phyloP scores from a whole-genome alignment of 1,140 invertebrate genomes.

The Drosophila quadrilineata region DNA sequence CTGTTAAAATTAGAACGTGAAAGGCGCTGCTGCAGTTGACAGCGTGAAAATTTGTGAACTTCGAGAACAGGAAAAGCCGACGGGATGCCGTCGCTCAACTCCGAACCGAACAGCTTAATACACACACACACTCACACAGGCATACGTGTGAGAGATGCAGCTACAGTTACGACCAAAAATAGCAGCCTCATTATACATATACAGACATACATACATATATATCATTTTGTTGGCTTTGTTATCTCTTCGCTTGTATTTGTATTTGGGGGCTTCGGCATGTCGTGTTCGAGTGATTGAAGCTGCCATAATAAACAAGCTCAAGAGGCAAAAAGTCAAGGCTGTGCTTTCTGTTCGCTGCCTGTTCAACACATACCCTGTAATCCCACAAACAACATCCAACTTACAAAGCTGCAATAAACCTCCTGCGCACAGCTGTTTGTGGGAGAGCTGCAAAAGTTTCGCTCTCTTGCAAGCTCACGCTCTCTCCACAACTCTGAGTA shows the following conservation, averaged over 20 bases:
- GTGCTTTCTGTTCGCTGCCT: no score
- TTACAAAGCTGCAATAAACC: no score
- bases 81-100: constrained; percentile 53
- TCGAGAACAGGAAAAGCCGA: constrained; percentile 65
- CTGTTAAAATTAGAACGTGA: constrained; percentile 71
- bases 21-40: constrained; percentile 71
- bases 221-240: background rate
- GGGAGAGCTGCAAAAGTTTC: no score
- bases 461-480: no score
- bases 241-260: constrained; percentile 2
- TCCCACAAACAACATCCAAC: no score
- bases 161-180: constrained; percentile 27
- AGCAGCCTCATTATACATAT: constrained; percentile 2
- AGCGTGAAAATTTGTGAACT: constrained; percentile 76
- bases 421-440: no score
- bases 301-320: constrained; percentile 42
- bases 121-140: constrained; percentile 3
- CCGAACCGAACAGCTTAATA: constrained; percentile 37
- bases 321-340: constrained; percentile 4
- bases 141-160: background rate
- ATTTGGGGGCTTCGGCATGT: constrained; percentile 38
- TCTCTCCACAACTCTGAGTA: no score
- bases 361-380: constrained; percentile 22
- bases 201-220: background rate
- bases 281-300: constrained; percentile 43